phyloP scores from a whole-genome alignment of 2,888 invertebrate genomes.

The Quadriops clusia region DNA sequence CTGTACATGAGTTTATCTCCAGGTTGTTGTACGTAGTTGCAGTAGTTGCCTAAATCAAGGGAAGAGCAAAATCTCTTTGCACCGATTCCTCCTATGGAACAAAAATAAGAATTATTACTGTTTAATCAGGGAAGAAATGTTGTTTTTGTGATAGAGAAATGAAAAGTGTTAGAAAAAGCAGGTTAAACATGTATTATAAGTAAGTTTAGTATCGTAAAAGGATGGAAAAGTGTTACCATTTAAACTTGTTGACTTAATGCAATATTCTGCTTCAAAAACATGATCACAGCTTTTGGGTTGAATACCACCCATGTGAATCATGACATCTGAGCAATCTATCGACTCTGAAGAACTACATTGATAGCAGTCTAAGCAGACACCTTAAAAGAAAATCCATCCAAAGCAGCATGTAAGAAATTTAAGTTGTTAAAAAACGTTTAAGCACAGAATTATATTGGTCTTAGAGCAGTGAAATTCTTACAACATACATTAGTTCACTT shows the following conservation, averaged over 20 bases:
- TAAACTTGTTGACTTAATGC: constrained; percentile 66
- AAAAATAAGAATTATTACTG: constrained; percentile 4
- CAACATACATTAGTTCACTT: too few species aligned
- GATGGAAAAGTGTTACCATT: constrained; percentile 25
- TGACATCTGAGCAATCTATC: constrained; percentile 55
- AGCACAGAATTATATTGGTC: background rate
- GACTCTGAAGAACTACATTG: constrained; percentile 62
- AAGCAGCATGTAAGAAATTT: constrained; percentile 16
- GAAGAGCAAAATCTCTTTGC: constrained; percentile 82
- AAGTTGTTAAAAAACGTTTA: constrained; percentile 6
- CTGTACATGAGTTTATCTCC: constrained; percentile 73
- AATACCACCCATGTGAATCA: constrained; percentile 46
- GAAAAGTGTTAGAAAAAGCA: background rate
- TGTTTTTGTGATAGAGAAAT: background rate
- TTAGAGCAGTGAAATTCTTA: too few species aligned
- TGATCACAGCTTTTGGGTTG: constrained; percentile 52
- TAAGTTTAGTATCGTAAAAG: background rate
- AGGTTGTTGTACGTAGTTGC: constrained; percentile 73
- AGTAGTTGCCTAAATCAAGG: constrained; percentile 76
- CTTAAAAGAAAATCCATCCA: constrained; percentile 24
- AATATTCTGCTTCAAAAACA: constrained; percentile 69
- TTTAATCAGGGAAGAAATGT: background rate
- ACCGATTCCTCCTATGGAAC: constrained; percentile 68
- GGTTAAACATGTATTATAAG: background rate
- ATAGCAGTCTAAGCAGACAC: constrained; percentile 53